Evolutionary conservation across 2,888 invertebrate genomes (phyloP).

Genomic region (Epinotia brunnichana): DNA sequence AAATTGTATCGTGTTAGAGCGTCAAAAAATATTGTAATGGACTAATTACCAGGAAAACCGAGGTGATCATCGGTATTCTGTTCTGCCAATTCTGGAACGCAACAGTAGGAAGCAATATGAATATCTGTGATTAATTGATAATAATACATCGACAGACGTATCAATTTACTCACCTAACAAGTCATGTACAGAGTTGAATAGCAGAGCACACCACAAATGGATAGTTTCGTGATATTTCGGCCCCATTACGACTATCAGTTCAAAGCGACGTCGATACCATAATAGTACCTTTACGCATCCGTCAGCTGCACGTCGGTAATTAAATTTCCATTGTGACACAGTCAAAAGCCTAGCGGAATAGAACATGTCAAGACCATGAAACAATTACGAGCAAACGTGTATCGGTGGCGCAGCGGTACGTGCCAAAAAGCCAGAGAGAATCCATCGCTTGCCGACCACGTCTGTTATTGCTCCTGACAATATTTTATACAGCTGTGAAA

Average conservation of each 20-base stretch:
- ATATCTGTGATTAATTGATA: no score
- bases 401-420: conserved; percentile 56
- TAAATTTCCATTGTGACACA: conserved; percentile 30
- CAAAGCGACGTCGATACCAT: conserved; percentile 24
- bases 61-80: no score
- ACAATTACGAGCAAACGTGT: conserved; percentile 42
- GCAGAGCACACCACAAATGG: conserved; percentile 23
- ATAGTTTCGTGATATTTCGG: conserved; percentile 15
- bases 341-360: conserved; percentile 38
- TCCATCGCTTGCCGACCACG: conserved; percentile 60
- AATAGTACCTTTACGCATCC: conserved; percentile 28
- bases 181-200: neutral
- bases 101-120: no score
- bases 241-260: conserved; percentile 19
- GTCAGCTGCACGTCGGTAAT: conserved; percentile 25
- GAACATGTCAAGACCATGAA: conserved; percentile 41
- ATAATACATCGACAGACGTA: no score
- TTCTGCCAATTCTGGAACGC: no score
- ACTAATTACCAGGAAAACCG: no score
- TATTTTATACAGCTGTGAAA: conserved; percentile 77
- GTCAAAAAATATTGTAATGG: no score
- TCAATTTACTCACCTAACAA: neutral
- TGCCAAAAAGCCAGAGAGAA: conserved; percentile 69
- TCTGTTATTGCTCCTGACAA: conserved; percentile 66
- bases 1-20: no score